Evolutionary conservation across 2,113 vertebrate species (phyloP).

Genomic region (Cyanistes caeruleus): DNA sequence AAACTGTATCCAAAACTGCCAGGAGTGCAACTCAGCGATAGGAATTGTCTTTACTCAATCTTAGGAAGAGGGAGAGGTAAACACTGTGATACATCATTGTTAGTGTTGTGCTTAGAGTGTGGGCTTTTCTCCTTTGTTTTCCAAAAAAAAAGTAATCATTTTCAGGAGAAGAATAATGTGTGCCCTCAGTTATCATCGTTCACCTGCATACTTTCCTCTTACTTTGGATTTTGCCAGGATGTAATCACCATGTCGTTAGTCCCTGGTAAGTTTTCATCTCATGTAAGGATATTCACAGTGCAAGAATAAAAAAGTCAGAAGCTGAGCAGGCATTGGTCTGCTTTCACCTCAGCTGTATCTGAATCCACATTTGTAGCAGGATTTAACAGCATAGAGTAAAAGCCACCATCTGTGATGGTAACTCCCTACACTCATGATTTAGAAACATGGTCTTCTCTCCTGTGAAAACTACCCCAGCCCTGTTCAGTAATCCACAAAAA

Average conservation of each 20-base stretch:
- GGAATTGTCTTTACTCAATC: background rate
- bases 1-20: background rate
- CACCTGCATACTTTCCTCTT: background rate
- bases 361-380: background rate
- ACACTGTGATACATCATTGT: background rate
- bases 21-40: background rate
- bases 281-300: background rate
- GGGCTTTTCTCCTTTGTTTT: background rate
- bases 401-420: background rate
- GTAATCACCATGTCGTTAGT: background rate
- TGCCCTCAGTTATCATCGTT: background rate
- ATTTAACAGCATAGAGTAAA: background rate
- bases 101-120: background rate
- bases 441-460: background rate
- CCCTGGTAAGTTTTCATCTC: background rate
- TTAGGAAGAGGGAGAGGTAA: background rate
- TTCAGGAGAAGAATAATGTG: background rate
- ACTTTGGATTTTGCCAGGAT: background rate
- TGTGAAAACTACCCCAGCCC: background rate
- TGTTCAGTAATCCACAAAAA: background rate
- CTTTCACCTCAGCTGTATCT: background rate
- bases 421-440: background rate
- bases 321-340: background rate
- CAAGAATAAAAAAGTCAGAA: background rate
- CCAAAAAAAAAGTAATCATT: background rate